Evolutionary conservation across 1,140 invertebrate species (phyloP), one percentile per base, ranked within the genome.

Genomic region (Halotydeus destructor): DNA sequence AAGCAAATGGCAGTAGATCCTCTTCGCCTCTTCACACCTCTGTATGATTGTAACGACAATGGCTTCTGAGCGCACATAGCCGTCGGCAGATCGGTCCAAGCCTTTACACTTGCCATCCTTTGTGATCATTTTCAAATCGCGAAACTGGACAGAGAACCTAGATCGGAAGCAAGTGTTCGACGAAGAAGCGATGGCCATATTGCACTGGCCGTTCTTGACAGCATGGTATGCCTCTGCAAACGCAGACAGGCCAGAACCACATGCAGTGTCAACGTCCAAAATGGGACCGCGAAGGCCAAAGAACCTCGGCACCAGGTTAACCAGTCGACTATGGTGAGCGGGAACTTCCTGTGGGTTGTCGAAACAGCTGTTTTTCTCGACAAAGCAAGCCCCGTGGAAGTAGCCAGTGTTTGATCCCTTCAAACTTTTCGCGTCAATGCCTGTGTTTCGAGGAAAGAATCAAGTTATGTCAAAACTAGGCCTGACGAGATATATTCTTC

Each of bases 251-350:
- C 14, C 28, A 12, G 32, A 36, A 1, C 85, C 93, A 60, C 89
- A 97, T 1, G 88, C 89, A 5, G 88, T 91, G 60, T 96, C 88
- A 3, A 94, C 60, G 2, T 80, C 74, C 58, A 77, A 89, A 58
- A 84, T 91, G 3, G 89, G 88, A 62, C 67, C 69, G 55, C 61
- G 74, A 41, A 91, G 78, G 53, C 94, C 84, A 62, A 91, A 94
- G 11, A 82, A 77, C 62, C 76, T 94, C 0, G 85, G 91, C 24
- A 96, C 70, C 55, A 88, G 71, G 59, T 94, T 94, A 31, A 84
- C 71, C 75, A 26, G 32, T 24, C 16, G 6, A 27, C 22, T 19
- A 8, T 36, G 16, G 34, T 36, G 84, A 71, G 75, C 27, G 32
- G n/a, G 16, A 5, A 27, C 22, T 24, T n/a, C n/a, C n/a, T n/a